A percentile compares a stretch with the other conserved stretches of the same genome.
phyloP scores from a whole-genome alignment of 2,797 vertebrate species.

The Toxotes lorentzi region DNA sequence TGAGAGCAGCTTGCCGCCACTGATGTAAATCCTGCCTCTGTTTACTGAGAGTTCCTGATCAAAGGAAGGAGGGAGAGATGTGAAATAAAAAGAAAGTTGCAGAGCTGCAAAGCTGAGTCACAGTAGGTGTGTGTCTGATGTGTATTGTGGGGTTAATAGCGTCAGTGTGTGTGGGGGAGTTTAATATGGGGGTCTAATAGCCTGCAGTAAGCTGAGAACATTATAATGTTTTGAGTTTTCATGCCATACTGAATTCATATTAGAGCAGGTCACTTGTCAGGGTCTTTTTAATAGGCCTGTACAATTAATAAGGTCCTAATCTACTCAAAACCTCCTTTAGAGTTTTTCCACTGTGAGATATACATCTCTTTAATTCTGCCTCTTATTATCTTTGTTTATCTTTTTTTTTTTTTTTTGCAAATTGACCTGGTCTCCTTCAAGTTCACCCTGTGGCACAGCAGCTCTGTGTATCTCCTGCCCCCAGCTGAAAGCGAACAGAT shows the following conservation, averaged over 20 bases:
- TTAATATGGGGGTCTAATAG: slow-evolving; percentile 49
- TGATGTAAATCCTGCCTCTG: slow-evolving; percentile 75
- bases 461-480: slow-evolving; percentile 60
- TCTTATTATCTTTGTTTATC: slow-evolving; percentile 70
- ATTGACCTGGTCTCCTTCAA: slow-evolving; percentile 85
- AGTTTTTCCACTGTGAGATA: slow-evolving; percentile 84
- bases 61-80: slow-evolving; percentile 52
- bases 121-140: slow-evolving; percentile 47
- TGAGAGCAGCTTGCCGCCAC: slow-evolving; percentile 74
- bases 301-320: slow-evolving; percentile 88
- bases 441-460: slow-evolving; percentile 75
- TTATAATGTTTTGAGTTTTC: slow-evolving; percentile 85
- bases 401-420: slow-evolving; percentile 55
- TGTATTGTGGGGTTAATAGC: slow-evolving; percentile 32
- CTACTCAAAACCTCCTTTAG: slow-evolving; percentile 78
- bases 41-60: slow-evolving; percentile 72
- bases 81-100: slow-evolving; percentile 42
- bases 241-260: slow-evolving; percentile 80
- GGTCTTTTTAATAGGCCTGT: slow-evolving; percentile 86
- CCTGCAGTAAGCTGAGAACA: slow-evolving; percentile 83
- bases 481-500: slow-evolving; percentile 82
- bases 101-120: slow-evolving; percentile 61
- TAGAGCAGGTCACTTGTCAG: slow-evolving; percentile 84
- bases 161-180: slow-evolving; percentile 27
- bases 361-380: slow-evolving; percentile 63